Evolutionary conservation across 1,140 invertebrate species (phyloP).

Genomic region (Drosophila nikananu): DNA sequence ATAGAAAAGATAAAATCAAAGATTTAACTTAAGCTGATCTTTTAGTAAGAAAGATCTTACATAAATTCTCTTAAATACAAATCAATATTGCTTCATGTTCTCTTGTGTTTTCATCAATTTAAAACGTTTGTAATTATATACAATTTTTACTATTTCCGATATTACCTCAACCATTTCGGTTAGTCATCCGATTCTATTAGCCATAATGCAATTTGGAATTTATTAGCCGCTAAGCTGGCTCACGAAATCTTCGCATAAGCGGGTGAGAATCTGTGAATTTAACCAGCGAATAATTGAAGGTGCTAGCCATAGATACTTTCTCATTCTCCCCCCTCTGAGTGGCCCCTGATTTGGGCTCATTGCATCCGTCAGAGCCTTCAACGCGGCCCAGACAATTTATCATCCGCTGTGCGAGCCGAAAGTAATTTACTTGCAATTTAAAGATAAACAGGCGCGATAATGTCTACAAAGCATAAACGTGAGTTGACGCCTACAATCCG

Average conservation of each 20-base stretch:
- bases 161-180: slow-evolving; percentile 3
- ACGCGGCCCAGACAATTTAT: slow-evolving; percentile 75
- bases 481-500: slow-evolving; percentile 84
- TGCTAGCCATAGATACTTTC: slow-evolving; percentile 42
- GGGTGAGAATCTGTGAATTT: slow-evolving; percentile 44
- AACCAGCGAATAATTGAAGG: slow-evolving; percentile 34
- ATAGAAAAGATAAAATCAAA: neutral
- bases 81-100: neutral
- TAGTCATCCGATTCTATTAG: slow-evolving; percentile 19
- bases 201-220: slow-evolving; percentile 30
- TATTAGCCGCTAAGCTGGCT: slow-evolving; percentile 37
- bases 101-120: neutral
- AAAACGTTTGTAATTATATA: neutral
- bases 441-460: slow-evolving; percentile 84
- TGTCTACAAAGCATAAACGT: slow-evolving; percentile 84
- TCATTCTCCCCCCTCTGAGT: neutral
- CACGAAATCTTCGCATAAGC: slow-evolving; percentile 30
- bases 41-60: neutral
- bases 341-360: slow-evolving; percentile 43
- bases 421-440: slow-evolving; percentile 84
- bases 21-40: neutral
- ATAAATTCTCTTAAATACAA: neutral
- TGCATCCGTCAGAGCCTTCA: slow-evolving; percentile 77
- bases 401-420: slow-evolving; percentile 76
- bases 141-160: slow-evolving; percentile 10